Conservation (phyloP, 2,113 vertebrate species). For the Lipotes vexillifer region DNA sequence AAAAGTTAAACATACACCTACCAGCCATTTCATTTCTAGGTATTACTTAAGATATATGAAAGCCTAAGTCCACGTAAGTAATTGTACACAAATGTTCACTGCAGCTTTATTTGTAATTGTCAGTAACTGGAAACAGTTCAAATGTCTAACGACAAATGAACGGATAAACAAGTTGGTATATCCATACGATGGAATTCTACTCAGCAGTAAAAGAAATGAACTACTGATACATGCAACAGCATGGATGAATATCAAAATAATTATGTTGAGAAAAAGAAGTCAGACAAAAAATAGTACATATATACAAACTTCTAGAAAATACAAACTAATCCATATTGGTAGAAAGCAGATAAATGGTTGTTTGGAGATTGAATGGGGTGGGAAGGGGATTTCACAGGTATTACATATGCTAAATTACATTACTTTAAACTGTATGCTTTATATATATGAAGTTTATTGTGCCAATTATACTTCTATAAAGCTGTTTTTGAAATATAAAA, state of each 20-base stretch:
- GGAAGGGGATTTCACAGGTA: neutral
- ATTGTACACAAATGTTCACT: neutral
- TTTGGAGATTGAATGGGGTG: neutral
- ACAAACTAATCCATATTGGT: neutral
- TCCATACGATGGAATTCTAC: neutral
- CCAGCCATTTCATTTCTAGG: neutral
- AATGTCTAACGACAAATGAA: neutral
- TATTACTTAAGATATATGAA: neutral
- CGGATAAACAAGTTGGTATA: neutral
- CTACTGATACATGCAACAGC: neutral
- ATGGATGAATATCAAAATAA: neutral
- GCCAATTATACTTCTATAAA: neutral
- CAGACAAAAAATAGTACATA: neutral
- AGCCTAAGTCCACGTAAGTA: neutral
- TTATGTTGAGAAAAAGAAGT: neutral
- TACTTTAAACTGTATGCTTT: neutral
- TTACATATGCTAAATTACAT: neutral
- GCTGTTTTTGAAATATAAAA: neutral
- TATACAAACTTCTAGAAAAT: neutral
- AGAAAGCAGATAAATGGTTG: neutral
- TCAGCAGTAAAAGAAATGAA: neutral
- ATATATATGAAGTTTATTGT: neutral
- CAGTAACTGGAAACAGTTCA: neutral
- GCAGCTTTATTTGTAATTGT: neutral
- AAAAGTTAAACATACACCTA: neutral